These are phyloP conservation scores for Emydoidea blandingii DNA, from an alignment of 2,797 vertebrate genomes.

Conservation along the genomic window DNA sequence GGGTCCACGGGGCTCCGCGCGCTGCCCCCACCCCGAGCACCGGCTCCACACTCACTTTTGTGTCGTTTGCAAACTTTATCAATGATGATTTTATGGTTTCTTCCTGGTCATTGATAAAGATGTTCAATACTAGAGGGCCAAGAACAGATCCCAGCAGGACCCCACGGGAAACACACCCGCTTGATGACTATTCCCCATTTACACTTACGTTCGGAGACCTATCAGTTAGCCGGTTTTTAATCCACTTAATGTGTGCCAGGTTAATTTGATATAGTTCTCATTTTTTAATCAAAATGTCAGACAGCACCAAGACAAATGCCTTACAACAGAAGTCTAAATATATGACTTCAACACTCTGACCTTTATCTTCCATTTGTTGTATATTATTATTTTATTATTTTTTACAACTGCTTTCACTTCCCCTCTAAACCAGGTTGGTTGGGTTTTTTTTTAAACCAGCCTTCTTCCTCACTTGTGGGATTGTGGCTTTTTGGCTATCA, in stretches of 20 bases:
- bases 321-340: not conserved
- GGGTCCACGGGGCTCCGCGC: too few species aligned
- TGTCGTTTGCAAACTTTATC: not conserved
- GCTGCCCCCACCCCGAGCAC: too few species aligned
- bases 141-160: not conserved
- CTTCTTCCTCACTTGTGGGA: not conserved
- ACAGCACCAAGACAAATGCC: not conserved
- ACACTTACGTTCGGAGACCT: not conserved
- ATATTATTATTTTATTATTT: not conserved
- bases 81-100: not conserved
- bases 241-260: not conserved
- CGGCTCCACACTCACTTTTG: not conserved
- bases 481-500: not conserved
- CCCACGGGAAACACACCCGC: not conserved
- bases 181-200: not conserved
- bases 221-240: not conserved
- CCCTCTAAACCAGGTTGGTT: not conserved
- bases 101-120: not conserved
- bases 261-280: not conserved
- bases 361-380: not conserved
- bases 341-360: not conserved
- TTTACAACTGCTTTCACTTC: not conserved
- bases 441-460: not conserved
- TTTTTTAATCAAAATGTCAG: not conserved
- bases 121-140: not conserved